Percentiles rank a stretch among this genome's conserved stretches.
These are phyloP conservation scores for Gymnothorax javanicus DNA, from an alignment of 2,797 vertebrate species.

Conservation along the genomic window DNA sequence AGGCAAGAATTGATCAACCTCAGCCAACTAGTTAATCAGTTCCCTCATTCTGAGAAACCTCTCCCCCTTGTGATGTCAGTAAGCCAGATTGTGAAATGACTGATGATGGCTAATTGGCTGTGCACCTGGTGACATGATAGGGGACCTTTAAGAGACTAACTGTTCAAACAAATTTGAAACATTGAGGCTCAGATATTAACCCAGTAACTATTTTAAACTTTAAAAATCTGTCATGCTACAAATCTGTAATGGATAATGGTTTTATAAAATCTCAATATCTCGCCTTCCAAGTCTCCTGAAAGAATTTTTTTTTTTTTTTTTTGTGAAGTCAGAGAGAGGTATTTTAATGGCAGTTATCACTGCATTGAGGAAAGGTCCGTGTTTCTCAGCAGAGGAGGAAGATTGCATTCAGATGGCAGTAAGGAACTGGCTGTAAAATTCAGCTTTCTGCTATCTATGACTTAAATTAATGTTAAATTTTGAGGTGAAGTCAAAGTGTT, in stretches of 20 bases:
- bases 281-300: neutral
- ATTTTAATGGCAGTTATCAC: neutral
- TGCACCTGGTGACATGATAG: too few species aligned
- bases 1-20: too few species aligned
- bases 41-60: too few species aligned
- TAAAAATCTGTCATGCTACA: slow-evolving; percentile 54
- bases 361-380: neutral
- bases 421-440: neutral
- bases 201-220: slow-evolving; percentile 66
- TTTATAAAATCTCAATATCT: neutral
- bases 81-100: too few species aligned
- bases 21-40: too few species aligned
- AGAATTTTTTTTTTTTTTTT: neutral
- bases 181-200: slow-evolving; percentile 69
- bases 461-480: neutral
- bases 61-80: too few species aligned
- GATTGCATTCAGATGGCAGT: neutral
- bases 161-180: slow-evolving; percentile 69
- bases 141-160: slow-evolving; percentile 60
- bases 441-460: neutral
- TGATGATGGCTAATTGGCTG: too few species aligned
- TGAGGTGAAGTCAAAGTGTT: slow-evolving; percentile 8
- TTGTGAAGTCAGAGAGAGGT: neutral
- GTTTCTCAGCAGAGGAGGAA: neutral
- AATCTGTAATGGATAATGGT: neutral